Conservation (phyloP, 2,888 invertebrate genomes). For the Cerceris ruficornis region DNA sequence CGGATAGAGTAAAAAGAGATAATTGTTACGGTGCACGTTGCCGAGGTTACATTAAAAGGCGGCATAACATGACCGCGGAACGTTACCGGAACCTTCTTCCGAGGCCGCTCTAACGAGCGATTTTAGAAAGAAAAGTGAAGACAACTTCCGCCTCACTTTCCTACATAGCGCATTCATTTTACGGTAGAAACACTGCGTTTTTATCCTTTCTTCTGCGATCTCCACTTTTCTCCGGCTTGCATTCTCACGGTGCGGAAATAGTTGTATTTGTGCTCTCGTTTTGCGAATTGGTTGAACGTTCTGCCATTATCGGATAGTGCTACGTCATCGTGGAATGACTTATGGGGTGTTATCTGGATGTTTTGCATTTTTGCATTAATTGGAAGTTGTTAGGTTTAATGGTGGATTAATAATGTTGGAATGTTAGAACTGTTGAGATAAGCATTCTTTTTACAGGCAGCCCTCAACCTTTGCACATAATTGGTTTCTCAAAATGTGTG, state of each 20-base stretch:
- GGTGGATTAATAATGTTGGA: no score
- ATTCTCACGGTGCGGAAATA: constrained; percentile 11
- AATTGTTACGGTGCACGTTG: constrained; percentile 4
- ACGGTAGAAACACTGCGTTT: constrained; percentile 2
- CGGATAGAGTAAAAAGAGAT: neutral
- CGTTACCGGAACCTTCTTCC: constrained; percentile 27
- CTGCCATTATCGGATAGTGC: no score
- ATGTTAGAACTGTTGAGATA: no score
- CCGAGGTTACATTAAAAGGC: neutral
- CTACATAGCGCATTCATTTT: constrained; percentile 61
- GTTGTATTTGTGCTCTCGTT: constrained; percentile 33
- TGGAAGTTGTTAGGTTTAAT: no score
- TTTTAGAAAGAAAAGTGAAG: constrained; percentile 32
- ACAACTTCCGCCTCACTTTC: constrained; percentile 65
- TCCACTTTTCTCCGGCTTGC: constrained; percentile 7
- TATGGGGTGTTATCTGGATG: no score
- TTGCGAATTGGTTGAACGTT: no score
- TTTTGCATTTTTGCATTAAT: no score
- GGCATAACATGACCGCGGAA: constrained; percentile 4
- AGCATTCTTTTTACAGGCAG: no score
- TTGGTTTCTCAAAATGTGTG: no score
- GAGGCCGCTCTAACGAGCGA: constrained; percentile 29
- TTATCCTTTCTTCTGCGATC: neutral
- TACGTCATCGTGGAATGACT: no score
- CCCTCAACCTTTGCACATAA: no score